Base-by-base conservation (phyloP, 1,140 invertebrate genomes). In the Ectropis grisescens region DNA sequence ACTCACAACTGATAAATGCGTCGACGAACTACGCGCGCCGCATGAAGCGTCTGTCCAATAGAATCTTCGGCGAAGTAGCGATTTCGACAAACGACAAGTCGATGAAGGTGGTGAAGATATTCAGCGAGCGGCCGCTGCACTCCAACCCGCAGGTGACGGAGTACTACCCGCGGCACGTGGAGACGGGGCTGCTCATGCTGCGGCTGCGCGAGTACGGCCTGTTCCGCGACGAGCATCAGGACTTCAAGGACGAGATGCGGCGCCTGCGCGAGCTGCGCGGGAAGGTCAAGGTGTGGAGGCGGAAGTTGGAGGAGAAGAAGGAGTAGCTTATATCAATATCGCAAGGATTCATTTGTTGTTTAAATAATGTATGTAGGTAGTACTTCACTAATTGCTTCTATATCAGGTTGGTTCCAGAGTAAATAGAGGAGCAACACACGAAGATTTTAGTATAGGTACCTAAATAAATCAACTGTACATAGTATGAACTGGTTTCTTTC, bases 211-310 rank as follows among this genome's bases (percentile, higher is more conserved):
- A 87, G 19, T 94, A 94, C 65, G 93, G 93, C 1, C 71, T 96
- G 2, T 96, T 85, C 62, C 82, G 95, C 53, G 94, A 97, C 78
- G 95, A 97, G 65, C 95, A 97, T 83, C 71, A 89, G 69, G 96
- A 97, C 82, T 97, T 97, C 55, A 91, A 90, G 44, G 95, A 98
- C 25, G 95, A 97, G 76, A 95, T 95, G 88, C 85, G 86, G 39
- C 82, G 93, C 38, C 78, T 93, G 36, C 83, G 90, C 46, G 87
- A 83, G 32, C 82, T 97, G 9, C 79, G 93, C 37, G 95, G 95
- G 10, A 97, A 97, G 60, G 84, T 82, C 9, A 84, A 88, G 33
- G 70, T 76, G 10, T 76, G 75, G 75, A 58, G 47, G 13, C 47
- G 70, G 16, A 39, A 45, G 12, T 41, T 72, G 1, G 50, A 76